Evolutionary conservation across 2,113 vertebrate genomes (phyloP).

Genomic region (Boleophthalmus pectinirostris): DNA sequence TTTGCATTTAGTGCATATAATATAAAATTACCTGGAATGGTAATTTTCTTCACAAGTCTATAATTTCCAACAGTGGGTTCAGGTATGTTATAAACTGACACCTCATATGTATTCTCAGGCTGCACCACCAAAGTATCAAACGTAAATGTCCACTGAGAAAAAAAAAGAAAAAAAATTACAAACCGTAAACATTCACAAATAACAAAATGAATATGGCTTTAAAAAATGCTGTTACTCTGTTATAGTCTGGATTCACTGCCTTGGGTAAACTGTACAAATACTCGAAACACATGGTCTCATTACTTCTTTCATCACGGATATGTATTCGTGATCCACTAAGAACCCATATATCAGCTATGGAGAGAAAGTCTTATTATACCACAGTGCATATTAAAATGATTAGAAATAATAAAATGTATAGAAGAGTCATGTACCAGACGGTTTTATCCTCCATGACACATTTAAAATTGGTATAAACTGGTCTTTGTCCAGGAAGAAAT

Average conservation of each 20-base stretch:
- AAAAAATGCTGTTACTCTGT: conserved; percentile 37
- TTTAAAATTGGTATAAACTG: conserved; percentile 46
- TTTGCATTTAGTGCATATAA: neutral
- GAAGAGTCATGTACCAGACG: conserved; percentile 55
- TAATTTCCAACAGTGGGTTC: conserved; percentile 19
- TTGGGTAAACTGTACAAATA: conserved; percentile 36
- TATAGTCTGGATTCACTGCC: rapidly evolving
- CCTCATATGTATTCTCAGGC: conserved; percentile 50
- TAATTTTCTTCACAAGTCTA: conserved; percentile 14
- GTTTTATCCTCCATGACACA: conserved; percentile 44
- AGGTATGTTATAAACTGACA: conserved; percentile 71
- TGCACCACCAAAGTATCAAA: conserved; percentile 57
- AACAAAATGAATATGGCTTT: neutral
- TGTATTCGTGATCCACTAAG: conserved; percentile 55
- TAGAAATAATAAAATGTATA: neutral
- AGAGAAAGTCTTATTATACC: neutral
- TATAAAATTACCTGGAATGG: conserved; percentile 60
- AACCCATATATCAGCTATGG: conserved; percentile 21
- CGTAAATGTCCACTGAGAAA: conserved; percentile 71
- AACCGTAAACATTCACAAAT: neutral
- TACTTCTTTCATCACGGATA: conserved; percentile 60
- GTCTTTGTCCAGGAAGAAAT: conserved; percentile 24
- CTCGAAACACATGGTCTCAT: conserved; percentile 61
- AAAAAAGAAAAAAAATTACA: neutral
- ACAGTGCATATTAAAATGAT: neutral